Percentiles rank a stretch among this genome's conserved stretches.
Conservation (phyloP, 2,797 vertebrate genomes). For the Mormyrus proboscirostris region DNA sequence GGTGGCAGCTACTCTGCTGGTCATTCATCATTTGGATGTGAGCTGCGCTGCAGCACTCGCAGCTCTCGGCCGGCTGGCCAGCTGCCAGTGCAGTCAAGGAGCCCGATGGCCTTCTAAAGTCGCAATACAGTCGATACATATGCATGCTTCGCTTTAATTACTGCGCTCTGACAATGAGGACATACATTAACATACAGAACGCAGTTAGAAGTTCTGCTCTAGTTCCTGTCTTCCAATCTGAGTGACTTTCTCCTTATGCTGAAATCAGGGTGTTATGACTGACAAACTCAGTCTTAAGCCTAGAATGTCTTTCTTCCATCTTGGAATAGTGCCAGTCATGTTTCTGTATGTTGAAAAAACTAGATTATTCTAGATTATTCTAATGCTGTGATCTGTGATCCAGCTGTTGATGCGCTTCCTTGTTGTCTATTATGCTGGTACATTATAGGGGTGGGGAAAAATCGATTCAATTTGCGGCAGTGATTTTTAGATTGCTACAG, state of each 20-base stretch:
- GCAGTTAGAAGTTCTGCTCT: not conserved
- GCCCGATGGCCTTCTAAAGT: constrained; percentile 34
- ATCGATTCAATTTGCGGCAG: not conserved
- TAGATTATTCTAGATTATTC: not conserved
- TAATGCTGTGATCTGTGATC: not conserved
- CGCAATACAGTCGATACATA: not conserved
- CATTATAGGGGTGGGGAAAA: not conserved
- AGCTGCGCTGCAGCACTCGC: constrained; percentile 42
- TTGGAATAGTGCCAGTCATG: not conserved
- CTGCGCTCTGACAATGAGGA: not conserved
- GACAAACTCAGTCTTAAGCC: not conserved
- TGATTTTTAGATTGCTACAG: not conserved
- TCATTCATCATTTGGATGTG: constrained; percentile 53
- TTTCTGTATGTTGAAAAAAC: not conserved
- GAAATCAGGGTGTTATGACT: not conserved
- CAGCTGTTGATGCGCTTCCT: not conserved
- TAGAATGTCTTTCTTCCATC: not conserved
- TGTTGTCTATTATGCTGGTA: not conserved
- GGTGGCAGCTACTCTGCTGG: constrained; percentile 40
- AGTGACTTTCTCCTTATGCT: not conserved
- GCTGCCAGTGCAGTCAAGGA: constrained; percentile 30
- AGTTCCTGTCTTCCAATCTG: not conserved
- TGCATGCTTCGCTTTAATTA: not conserved
- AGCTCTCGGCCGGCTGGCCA: constrained; percentile 47
- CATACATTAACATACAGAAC: not conserved